These are phyloP conservation scores for Neodiprion virginianus DNA, from an alignment of 1,140 invertebrate genomes.

Conservation along the genomic window DNA sequence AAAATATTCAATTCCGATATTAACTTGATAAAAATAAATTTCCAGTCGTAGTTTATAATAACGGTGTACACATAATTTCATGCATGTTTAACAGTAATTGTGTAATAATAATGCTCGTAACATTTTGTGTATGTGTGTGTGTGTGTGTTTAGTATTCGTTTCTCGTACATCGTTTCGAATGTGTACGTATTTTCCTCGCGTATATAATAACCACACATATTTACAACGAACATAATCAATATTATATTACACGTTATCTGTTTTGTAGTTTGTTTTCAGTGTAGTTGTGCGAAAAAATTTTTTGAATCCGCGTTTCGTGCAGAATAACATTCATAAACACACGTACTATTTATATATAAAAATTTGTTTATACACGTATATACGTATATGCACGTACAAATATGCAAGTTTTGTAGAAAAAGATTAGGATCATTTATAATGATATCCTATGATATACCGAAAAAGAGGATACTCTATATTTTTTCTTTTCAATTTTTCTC, in stretches of 20 bases:
- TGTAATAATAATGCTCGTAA: not conserved
- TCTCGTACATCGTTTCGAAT: too few species aligned
- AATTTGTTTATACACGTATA: not conserved
- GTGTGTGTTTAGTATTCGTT: not conserved
- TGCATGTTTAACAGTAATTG: constrained; percentile 17
- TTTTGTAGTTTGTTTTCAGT: too few species aligned
- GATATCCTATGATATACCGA: not conserved
- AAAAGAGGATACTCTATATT: not conserved
- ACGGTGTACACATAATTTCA: constrained; percentile 27
- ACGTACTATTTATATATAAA: not conserved
- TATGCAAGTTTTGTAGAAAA: too few species aligned
- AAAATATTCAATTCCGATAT: constrained; percentile 15
- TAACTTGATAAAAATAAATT: constrained; percentile 33
- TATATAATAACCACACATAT: too few species aligned
- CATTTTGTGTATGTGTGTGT: not conserved
- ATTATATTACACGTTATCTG: too few species aligned
- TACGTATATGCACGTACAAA: not conserved
- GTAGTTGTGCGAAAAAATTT: too few species aligned
- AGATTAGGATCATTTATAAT: not conserved
- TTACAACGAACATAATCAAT: too few species aligned
- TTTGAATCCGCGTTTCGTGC: too few species aligned
- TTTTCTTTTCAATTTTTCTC: not conserved
- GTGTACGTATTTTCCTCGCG: too few species aligned
- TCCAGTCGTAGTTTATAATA: constrained; percentile 26
- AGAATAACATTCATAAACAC: not conserved